These are phyloP conservation scores for Tretioscincus oriximinensis DNA, from an alignment of 2,113 vertebrate genomes.

Conservation along the genomic window DNA sequence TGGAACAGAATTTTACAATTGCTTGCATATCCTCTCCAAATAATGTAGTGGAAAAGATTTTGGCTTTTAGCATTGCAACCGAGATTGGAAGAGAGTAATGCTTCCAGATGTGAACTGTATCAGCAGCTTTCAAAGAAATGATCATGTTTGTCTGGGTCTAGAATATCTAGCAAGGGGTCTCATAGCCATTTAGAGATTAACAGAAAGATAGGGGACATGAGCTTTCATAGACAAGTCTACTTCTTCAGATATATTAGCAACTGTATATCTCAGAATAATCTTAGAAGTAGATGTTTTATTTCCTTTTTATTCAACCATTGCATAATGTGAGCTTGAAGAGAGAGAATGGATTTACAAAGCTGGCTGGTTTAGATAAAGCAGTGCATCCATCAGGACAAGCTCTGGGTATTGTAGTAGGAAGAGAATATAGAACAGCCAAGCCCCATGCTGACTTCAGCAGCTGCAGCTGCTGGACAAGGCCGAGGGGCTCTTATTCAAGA, in stretches of 20 bases:
- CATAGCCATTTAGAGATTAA: no score
- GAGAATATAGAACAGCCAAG: slow-evolving; percentile 44
- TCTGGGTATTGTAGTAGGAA: slow-evolving; percentile 54
- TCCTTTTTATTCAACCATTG: slow-evolving; percentile 15
- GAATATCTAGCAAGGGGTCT: no score
- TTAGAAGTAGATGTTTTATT: slow-evolving; percentile 53
- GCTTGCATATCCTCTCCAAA: slow-evolving; percentile 23
- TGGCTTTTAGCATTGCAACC: slow-evolving; percentile 14
- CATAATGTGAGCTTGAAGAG: not conserved
- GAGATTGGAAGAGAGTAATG: slow-evolving; percentile 36
- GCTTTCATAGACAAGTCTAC: no score
- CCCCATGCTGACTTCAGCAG: slow-evolving; percentile 59
- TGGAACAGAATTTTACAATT: slow-evolving; percentile 35
- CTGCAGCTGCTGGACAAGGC: slow-evolving; percentile 59
- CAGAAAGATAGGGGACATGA: no score
- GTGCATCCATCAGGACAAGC: slow-evolving; percentile 51
- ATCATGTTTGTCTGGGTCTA: no score
- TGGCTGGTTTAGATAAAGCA: slow-evolving; percentile 46
- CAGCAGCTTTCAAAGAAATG: no score
- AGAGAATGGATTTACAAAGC: slow-evolving; percentile 29
- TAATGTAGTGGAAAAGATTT: slow-evolving; percentile 43
- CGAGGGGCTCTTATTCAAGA: slow-evolving; percentile 53
- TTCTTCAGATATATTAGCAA: slow-evolving; percentile 12
- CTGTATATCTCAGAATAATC: slow-evolving; percentile 47
- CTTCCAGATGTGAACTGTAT: slow-evolving; percentile 37